Evolutionary conservation across 2,888 invertebrate genomes (phyloP).

Genomic region (Drosophila paranaensis): DNA sequence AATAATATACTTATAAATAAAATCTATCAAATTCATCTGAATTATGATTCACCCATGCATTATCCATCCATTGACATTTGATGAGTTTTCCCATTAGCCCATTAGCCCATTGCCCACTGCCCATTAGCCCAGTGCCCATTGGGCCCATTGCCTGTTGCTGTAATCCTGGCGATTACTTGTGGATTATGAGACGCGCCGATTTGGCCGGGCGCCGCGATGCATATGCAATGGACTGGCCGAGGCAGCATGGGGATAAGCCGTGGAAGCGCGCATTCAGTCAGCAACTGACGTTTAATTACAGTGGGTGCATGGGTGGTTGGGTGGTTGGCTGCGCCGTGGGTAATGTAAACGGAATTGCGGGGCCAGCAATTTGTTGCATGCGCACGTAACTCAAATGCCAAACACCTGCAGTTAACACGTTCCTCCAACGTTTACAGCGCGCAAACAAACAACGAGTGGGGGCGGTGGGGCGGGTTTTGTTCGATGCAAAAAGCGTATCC

Average conservation of each 20-base stretch:
- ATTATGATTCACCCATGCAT: background rate
- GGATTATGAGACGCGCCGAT: slow-evolving; percentile 57
- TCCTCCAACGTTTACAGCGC: slow-evolving; percentile 55
- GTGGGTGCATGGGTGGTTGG: slow-evolving; percentile 10
- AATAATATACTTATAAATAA: too few species aligned
- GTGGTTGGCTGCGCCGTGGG: background rate
- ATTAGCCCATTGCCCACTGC: slow-evolving; percentile 2
- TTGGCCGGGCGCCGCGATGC: slow-evolving; percentile 20
- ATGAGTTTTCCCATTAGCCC: slow-evolving; percentile 14
- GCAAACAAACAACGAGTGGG: slow-evolving; percentile 36
- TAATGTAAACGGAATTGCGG: slow-evolving; percentile 29
- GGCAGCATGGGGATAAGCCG: slow-evolving; percentile 37
- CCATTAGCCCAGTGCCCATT: slow-evolving; percentile 28
- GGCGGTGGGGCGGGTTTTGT: background rate
- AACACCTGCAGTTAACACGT: slow-evolving; percentile 79
- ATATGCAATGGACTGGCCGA: slow-evolving; percentile 18
- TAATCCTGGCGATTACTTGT: slow-evolving; percentile 53
- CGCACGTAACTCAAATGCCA: slow-evolving; percentile 76
- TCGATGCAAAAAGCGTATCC: slow-evolving; percentile 39
- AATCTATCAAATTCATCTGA: background rate
- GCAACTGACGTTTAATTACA: slow-evolving; percentile 66
- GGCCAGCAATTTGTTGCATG: slow-evolving; percentile 68
- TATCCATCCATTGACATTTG: background rate
- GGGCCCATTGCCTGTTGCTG: slow-evolving; percentile 28
- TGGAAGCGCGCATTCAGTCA: slow-evolving; percentile 44